phyloP scores from a whole-genome alignment of 2,797 vertebrate species.

The Alcedo atthis region DNA sequence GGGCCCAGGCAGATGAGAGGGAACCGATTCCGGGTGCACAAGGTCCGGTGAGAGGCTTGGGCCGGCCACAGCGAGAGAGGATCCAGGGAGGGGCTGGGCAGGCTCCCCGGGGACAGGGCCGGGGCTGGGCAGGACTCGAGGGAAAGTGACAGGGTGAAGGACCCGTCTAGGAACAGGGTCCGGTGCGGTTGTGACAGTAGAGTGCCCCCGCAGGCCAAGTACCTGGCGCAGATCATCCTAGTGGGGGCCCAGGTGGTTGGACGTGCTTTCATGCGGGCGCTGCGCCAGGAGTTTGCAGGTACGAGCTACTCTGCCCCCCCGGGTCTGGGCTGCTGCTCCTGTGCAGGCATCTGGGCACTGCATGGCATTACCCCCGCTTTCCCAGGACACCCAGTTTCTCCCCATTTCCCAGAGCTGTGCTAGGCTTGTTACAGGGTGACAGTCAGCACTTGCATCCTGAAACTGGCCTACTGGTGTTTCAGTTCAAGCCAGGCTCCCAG shows the following conservation, averaged over 20 bases:
- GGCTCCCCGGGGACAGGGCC: no score
- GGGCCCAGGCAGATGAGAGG: no score
- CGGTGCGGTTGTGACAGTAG: neutral
- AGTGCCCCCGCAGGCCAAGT: slow-evolving; percentile 85
- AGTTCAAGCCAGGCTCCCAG: accelerated
- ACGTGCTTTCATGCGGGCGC: slow-evolving; percentile 90
- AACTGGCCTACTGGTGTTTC: accelerated
- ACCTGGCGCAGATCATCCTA: slow-evolving; percentile 94
- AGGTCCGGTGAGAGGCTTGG: neutral
- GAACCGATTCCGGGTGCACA: neutral
- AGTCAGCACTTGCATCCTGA: accelerated
- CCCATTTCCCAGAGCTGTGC: accelerated
- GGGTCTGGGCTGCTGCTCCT: neutral
- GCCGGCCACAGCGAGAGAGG: neutral
- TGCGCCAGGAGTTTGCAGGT: slow-evolving; percentile 94
- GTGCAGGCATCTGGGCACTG: neutral
- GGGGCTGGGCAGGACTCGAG: neutral
- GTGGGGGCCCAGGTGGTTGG: slow-evolving; percentile 96
- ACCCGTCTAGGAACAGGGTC: neutral
- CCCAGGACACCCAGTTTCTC: neutral
- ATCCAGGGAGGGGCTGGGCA: neutral
- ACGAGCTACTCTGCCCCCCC: neutral
- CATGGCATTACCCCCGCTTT: neutral
- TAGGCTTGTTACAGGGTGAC: neutral
- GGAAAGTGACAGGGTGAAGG: neutral